Evolutionary conservation across 1,140 invertebrate species (phyloP).

Genomic region (Drosophila nannoptera): DNA sequence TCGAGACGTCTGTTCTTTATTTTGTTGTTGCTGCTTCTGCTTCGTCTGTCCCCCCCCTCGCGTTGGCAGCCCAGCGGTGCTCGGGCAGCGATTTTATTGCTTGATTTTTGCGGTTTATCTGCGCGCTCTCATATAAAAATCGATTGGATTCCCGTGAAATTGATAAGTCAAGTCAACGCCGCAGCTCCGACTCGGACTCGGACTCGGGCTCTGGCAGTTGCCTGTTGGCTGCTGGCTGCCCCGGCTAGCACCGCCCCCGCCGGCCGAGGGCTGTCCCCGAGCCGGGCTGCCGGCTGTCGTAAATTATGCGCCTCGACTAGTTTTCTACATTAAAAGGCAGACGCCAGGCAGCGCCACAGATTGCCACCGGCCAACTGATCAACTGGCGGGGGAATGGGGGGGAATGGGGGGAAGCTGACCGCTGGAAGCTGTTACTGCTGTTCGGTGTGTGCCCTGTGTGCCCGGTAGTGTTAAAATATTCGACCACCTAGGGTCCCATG

Average conservation of each 20-base stretch:
- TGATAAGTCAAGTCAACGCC: slow-evolving; percentile 78
- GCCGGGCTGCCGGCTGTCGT: slow-evolving; percentile 44
- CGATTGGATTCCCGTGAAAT: slow-evolving; percentile 79
- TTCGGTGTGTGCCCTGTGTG: slow-evolving; percentile 32
- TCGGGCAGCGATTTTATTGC: slow-evolving; percentile 68
- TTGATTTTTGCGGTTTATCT: slow-evolving; percentile 78
- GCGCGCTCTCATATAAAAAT: slow-evolving; percentile 77
- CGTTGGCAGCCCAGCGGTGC: slow-evolving; percentile 9
- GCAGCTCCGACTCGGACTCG: slow-evolving; percentile 4
- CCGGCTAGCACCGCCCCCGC: slow-evolving; percentile 3
- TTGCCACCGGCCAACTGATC: slow-evolving; percentile 56
- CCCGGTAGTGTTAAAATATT: slow-evolving; percentile 78
- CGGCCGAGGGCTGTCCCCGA: slow-evolving; percentile 21
- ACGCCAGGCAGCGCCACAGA: slow-evolving; percentile 64
- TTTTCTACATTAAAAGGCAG: slow-evolving; percentile 78
- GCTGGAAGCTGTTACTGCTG: slow-evolving; percentile 26
- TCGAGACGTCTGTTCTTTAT: slow-evolving; percentile 19
- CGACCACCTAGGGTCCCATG: slow-evolving; percentile 76
- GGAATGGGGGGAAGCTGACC: no score
- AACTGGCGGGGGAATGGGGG: no score
- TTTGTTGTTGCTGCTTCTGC: slow-evolving; percentile 33
- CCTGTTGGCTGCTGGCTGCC: background rate
- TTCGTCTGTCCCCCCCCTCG: slow-evolving; percentile 31
- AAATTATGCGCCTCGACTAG: slow-evolving; percentile 77
- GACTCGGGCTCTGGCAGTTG: no score